Evolutionary conservation across 1,140 invertebrate species (phyloP).

Genomic region (Procambarus clarkii): DNA sequence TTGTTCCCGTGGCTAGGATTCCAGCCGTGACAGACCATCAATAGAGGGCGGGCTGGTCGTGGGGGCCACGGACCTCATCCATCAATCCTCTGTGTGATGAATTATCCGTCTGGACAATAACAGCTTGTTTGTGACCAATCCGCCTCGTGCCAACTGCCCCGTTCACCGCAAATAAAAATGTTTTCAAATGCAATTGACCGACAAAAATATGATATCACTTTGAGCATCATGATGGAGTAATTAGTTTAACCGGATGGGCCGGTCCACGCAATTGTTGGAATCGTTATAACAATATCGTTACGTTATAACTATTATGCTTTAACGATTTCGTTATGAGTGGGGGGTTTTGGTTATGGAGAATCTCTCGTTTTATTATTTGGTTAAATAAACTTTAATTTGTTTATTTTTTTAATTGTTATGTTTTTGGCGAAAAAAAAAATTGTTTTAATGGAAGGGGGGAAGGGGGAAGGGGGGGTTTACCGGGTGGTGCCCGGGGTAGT

Average conservation of each 20-base stretch:
- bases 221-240: background rate
- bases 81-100: background rate
- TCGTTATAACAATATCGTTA: background rate
- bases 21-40: background rate
- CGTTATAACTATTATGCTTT: no score
- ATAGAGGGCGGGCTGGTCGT: no score
- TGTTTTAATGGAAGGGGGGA: no score
- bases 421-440: no score
- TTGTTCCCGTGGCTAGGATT: background rate
- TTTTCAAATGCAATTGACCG: background rate
- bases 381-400: no score
- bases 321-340: no score
- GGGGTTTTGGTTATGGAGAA: no score
- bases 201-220: background rate
- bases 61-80: background rate
- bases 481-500: no score
- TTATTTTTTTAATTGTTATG: no score
- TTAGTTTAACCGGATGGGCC: background rate
- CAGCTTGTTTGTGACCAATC: background rate
- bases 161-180: background rate
- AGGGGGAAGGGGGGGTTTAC: no score
- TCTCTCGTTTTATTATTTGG: no score
- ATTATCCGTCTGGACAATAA: background rate
- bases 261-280: background rate
- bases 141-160: background rate